Base-by-base conservation (phyloP, 1,140 invertebrate genomes). In the Pollicipes pollicipes region DNA sequence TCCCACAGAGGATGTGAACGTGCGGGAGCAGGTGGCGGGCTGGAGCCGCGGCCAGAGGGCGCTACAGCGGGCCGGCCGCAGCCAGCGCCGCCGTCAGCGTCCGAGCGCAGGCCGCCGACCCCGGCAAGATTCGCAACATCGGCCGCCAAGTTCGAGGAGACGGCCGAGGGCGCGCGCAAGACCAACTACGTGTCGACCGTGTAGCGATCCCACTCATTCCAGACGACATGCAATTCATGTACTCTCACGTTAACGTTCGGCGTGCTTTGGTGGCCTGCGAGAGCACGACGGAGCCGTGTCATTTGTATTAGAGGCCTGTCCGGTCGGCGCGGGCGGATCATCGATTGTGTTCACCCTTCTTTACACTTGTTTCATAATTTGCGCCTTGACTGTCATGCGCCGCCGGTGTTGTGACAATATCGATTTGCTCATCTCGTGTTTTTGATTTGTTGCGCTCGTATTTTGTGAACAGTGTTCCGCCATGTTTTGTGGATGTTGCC, bases 1-100 rank as follows among this genome's bases (percentile, higher is more conserved):
- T 21, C 45, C 45, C 45, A 58, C 45, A 6, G 77, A 78, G 31
- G 76, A 77, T 45, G 72, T 78, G n/a, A 78, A 77, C 73, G 77
- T 78, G 27, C 76, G 75, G 70, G 76, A 77, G 68, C 68, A 75
- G 29, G 77, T 75, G 28, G 74, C 77, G 24, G 74, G 74, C 31
- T 77, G 76, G 74, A 73, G 73, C 35, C 70, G 70, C 32, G 70
- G 27, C 64, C 64, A 37, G 45, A 10, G 6, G 6, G 6, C 35
- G 35, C 35, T 17, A 6, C 35, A 10, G n/a, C n/a, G n/a, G n/a
- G n/a, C n/a, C n/a, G n/a, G n/a, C n/a, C n/a, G 45, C 45, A 3
- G 45, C 45, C 45, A 21, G 10, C 45, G 45, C 6, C 45, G 45
- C 6, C 45, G 45, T 2, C 45, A 2, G 10, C 45, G 45, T 2